phyloP scores from a whole-genome alignment of 2,888 invertebrate species.

The Crepidodera aurea region DNA sequence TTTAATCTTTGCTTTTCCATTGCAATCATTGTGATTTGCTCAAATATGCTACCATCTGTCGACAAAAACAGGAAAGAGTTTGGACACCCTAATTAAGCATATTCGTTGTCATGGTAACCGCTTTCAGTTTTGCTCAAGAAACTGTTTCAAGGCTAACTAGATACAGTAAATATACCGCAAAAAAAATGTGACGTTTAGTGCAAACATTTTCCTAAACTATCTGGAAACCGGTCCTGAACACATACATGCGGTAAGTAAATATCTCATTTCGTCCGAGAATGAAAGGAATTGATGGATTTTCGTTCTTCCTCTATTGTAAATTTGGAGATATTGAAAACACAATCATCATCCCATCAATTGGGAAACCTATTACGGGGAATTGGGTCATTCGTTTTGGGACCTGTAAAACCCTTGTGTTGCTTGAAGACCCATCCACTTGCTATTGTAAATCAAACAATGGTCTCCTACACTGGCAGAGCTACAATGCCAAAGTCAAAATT shows the following conservation, averaged over 20 bases:
- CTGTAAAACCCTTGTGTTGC: constrained; percentile 1
- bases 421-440: neutral
- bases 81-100: too few species aligned
- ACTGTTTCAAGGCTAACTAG: too few species aligned
- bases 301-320: constrained; percentile 11
- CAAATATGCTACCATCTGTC: too few species aligned
- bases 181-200: too few species aligned
- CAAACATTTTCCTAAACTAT: too few species aligned
- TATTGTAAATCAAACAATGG: constrained; percentile 14
- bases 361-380: constrained; percentile 10
- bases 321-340: constrained; percentile 2
- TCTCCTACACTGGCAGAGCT: neutral
- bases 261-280: neutral
- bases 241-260: neutral
- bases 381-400: constrained; percentile 12
- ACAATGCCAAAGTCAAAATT: constrained; percentile 5
- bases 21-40: too few species aligned
- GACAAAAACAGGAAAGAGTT: too few species aligned
- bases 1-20: too few species aligned
- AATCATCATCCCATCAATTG: constrained; percentile 14
- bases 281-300: constrained; percentile 6
- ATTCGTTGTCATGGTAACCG: too few species aligned
- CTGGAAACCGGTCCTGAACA: neutral
- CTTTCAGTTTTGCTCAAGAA: too few species aligned
- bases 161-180: too few species aligned